phyloP scores from a whole-genome alignment of 2,888 invertebrate genomes.

The Epinotia bilunana region DNA sequence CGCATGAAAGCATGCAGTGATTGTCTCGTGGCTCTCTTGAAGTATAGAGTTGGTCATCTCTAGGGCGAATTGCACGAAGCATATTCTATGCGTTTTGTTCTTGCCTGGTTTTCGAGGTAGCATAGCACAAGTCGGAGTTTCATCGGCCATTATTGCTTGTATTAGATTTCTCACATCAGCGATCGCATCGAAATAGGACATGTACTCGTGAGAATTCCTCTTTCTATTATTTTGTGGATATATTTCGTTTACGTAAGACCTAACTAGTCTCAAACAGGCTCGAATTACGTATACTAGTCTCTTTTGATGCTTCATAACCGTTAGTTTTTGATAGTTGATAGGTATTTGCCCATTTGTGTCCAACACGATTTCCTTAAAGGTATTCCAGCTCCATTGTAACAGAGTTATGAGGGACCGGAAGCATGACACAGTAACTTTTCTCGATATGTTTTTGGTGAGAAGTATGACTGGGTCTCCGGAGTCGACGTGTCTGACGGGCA shows the following conservation, averaged over 20 bases:
- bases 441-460: slow-evolving; percentile 93
- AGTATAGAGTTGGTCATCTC: slow-evolving; percentile 90
- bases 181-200: slow-evolving; percentile 92
- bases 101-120: slow-evolving; percentile 70
- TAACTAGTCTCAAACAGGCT: slow-evolving; percentile 91
- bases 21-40: slow-evolving; percentile 95
- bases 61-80: slow-evolving; percentile 78
- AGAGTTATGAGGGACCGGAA: slow-evolving; percentile 93
- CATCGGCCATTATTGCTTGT: slow-evolving; percentile 92
- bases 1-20: slow-evolving; percentile 96
- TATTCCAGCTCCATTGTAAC: slow-evolving; percentile 97
- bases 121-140: slow-evolving; percentile 70
- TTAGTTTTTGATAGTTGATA: slow-evolving; percentile 81
- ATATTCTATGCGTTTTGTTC: slow-evolving; percentile 70
- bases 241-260: slow-evolving; percentile 95
- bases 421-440: slow-evolving; percentile 93
- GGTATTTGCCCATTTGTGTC: slow-evolving; percentile 75
- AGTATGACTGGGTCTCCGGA: slow-evolving; percentile 91
- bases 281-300: slow-evolving; percentile 94
- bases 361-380: slow-evolving; percentile 84
- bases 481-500: slow-evolving; percentile 65
- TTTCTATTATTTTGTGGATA: slow-evolving; percentile 89
- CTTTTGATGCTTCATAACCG: slow-evolving; percentile 88
- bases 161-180: slow-evolving; percentile 93
- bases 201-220: slow-evolving; percentile 86